These are phyloP conservation scores for Enteromius viviparus DNA, from an alignment of 2,797 vertebrate genomes.

Conservation along the genomic window DNA sequence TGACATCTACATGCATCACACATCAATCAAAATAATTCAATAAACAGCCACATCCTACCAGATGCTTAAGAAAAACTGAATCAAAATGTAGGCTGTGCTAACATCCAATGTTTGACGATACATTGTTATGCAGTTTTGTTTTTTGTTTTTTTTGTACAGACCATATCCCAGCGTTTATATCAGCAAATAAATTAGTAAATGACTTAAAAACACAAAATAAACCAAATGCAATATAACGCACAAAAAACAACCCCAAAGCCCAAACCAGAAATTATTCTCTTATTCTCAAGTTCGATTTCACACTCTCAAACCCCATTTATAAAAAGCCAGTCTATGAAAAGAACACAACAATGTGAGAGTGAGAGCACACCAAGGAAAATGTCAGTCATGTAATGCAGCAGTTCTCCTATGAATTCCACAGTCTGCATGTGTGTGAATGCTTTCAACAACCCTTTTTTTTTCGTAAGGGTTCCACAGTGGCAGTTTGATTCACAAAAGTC, in stretches of 20 bases:
- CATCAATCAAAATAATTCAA: conserved; percentile 23
- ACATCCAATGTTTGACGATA: neutral
- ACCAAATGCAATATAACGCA: conserved; percentile 5
- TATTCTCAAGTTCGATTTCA: conserved; percentile 11
- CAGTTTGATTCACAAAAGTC: conserved; percentile 39
- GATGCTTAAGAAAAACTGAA: conserved; percentile 1
- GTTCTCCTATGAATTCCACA: conserved; percentile 11
- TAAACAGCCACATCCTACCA: conserved; percentile 4
- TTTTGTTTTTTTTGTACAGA: neutral
- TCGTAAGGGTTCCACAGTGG: neutral
- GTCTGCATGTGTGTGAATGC: conserved; percentile 16
- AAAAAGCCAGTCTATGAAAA: conserved; percentile 16
- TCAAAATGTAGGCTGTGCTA: neutral
- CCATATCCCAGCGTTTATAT: neutral
- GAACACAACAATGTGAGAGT: conserved; percentile 17
- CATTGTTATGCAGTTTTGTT: neutral
- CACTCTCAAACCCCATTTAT: conserved; percentile 14
- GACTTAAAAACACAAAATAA: neutral
- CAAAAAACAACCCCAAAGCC: neutral
- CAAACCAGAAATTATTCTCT: neutral
- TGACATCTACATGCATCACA: conserved; percentile 19
- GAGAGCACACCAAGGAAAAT: conserved; percentile 7
- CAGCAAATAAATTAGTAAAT: neutral
- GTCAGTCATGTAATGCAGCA: conserved; percentile 29
- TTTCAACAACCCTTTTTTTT: conserved; percentile 4